Base-by-base conservation (phyloP, 2,888 invertebrate genomes). In the Dexiosoma caninum region DNA sequence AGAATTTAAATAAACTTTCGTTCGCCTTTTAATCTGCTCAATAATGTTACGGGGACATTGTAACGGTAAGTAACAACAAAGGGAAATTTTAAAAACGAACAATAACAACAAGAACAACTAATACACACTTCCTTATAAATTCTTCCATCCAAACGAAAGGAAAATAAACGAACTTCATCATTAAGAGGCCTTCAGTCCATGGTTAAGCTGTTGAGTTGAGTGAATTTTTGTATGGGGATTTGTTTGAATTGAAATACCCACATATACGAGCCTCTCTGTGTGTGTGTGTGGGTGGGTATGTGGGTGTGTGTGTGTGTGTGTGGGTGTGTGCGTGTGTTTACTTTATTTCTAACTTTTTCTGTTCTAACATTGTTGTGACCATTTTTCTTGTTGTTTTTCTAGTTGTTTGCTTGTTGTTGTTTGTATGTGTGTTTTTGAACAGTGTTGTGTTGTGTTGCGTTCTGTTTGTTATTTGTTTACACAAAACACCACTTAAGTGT, bases 401-500 rank as follows among this genome's bases (percentile, higher is more conserved):
- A n/a, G 57, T 46, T 69, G 21, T 16, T 55, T 51, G 35, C 40
- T 16, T 30, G 27, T 10, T 8, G 37, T 21, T 51, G 16, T 19
- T 53, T 27, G 16, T 35, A 14, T 51, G 7, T 30, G 2, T 42
- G 30, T 32, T 23, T 7, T 64, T 23, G 14, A 23, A 14, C n/a
- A n/a, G n/a, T n/a, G n/a, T n/a, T n/a, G n/a, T n/a, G n/a, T n/a
- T n/a, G n/a, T n/a, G n/a, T n/a, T n/a, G n/a, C n/a, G n/a, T n/a
- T n/a, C 27, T 46, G 30, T 16, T 37, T 7, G 40, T 46, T 60
- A 46, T 62, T 78, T 72, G 60, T 60, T 62, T 62, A 44, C 70
- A 59, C 23, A 42, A 75, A 75, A 66, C 79, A 66, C 70, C 79
- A 80, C 79, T 75, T 75, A 71, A 80, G 75, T 75, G 79, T 75